Conservation (phyloP, 2,113 vertebrate genomes). For the Ammodytes dubius region DNA sequence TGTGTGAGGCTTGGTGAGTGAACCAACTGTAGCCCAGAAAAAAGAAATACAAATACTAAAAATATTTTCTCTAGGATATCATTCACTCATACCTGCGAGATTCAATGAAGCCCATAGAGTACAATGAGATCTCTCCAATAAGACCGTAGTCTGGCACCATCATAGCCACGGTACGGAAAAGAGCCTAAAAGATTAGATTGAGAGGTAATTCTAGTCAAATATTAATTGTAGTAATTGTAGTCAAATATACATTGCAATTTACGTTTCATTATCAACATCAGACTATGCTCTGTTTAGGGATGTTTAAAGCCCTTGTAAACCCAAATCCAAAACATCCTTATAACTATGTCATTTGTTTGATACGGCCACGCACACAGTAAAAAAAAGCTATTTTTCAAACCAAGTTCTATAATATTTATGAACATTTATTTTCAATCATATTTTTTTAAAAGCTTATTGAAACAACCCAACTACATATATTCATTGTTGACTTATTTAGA, state of each 20-base stretch:
- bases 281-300: background rate
- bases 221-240: no score
- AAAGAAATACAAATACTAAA: background rate
- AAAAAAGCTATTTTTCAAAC: no score
- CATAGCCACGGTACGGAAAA: conserved; percentile 95
- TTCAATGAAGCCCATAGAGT: conserved; percentile 96
- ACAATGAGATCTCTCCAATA: conserved; percentile 96
- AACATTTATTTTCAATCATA: no score
- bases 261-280: background rate
- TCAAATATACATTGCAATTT: background rate
- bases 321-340: no score
- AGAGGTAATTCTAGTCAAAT: background rate
- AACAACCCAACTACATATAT: no score
- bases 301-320: background rate
- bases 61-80: background rate
- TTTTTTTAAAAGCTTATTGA: no score
- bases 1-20: background rate
- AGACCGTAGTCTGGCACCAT: conserved; percentile 96
- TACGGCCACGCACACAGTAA: no score
- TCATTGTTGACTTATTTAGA: no score
- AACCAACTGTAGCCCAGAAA: background rate
- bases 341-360: no score
- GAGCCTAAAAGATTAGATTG: conserved; percentile 83
- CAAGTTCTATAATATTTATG: no score
- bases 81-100: conserved; percentile 88